Base-by-base conservation (phyloP, 2,797 vertebrate genomes). In the Lithobates sylvaticus region DNA sequence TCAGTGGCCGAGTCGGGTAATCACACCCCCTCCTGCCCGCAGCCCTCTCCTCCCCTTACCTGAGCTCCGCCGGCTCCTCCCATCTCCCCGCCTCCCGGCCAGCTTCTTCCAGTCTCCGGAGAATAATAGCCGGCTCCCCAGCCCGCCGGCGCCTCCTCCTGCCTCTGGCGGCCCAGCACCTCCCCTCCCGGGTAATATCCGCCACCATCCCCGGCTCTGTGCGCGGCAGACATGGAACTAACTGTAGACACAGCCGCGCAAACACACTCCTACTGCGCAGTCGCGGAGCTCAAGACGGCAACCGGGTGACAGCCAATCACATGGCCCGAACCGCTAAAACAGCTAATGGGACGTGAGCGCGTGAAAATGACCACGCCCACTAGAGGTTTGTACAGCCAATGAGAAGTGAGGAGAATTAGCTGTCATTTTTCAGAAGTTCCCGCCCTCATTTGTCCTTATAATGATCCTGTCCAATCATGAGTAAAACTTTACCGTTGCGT, bases 71-170 rank as follows among this genome's bases (percentile, higher is more conserved):
- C 65, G 2, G 0, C 12, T 58, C 80, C 83, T 16, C 16, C 65
- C 36, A 69, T 64, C 13, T 74, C 67, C 47, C 83, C 77, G 64
- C 73, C 83, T 82, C 84, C 69, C 72, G 68, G 32, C 87, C 85
- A 84, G 58, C 26, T 72, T 10, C 76, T 34, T 4, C 42, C 77
- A 42, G 72, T 44, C 72, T 79, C 84, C 77, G 71, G 67, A 10
- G 39, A 34, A 2, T 83, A 82, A 42, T 75, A 85, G 7, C 70
- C 84, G 0, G 76, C 8, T 13, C 81, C 39, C 80, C 75, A 74
- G 69, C 54, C 67, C 0, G 61, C 16, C 18, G 42, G 39, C 8
- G 39, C 36, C 21, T 73, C 70, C 26, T 72, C 74, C 12, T 44
- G 70, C n/a, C 68, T 36, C 47, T 69, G 68, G 15, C 65, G 29